These are phyloP conservation scores for Lamprologus lemairii DNA, from an alignment of 2,113 vertebrate species.

Conservation along the genomic window DNA sequence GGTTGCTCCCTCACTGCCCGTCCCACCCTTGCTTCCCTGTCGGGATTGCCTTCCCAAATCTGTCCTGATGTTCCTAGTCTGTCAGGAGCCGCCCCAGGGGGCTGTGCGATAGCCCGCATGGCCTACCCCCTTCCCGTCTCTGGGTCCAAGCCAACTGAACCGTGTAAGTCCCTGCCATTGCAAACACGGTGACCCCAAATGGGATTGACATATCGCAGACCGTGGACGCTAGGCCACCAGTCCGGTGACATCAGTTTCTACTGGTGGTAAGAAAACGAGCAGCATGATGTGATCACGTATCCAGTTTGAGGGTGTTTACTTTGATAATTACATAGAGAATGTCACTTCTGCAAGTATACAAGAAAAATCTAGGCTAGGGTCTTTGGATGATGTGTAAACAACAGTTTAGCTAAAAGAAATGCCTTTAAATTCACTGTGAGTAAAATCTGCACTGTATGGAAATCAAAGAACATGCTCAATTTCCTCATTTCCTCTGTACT, in stretches of 20 bases:
- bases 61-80: slow-evolving; percentile 86
- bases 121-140: slow-evolving; percentile 62
- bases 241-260: slow-evolving; percentile 68
- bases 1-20: slow-evolving; percentile 68
- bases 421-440: neutral
- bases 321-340: neutral
- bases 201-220: slow-evolving; percentile 81
- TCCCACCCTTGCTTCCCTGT: slow-evolving; percentile 74
- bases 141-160: slow-evolving; percentile 85
- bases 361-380: neutral
- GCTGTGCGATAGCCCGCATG: slow-evolving; percentile 59
- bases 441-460: neutral
- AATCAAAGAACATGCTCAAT: neutral
- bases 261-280: slow-evolving; percentile 60
- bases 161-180: slow-evolving; percentile 78
- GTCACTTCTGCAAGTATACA: neutral
- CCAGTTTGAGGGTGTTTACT: neutral
- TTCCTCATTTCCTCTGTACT: neutral
- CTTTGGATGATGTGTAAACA: slow-evolving; percentile 2
- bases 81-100: slow-evolving; percentile 81
- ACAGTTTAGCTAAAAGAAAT: neutral
- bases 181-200: slow-evolving; percentile 72
- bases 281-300: slow-evolving; percentile 32
- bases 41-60: slow-evolving; percentile 84
- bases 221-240: slow-evolving; percentile 69